A percentile compares a stretch with the other conserved stretches of the same genome.
Conservation (phyloP, 1,140 invertebrate genomes). For the Apolygus lucorum region DNA sequence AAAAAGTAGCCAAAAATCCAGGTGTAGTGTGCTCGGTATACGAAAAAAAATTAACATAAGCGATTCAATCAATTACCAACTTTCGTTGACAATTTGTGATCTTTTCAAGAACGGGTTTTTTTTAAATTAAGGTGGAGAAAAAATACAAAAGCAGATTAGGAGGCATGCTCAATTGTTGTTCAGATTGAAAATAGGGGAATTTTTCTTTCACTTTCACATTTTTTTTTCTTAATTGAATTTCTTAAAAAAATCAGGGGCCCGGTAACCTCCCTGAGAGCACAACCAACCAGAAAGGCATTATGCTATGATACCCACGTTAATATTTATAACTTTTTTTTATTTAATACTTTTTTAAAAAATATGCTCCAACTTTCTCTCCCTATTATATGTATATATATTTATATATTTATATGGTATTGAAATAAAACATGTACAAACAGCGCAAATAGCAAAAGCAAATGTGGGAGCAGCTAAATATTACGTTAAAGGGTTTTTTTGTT, state of each 20-base stretch:
- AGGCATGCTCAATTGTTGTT: background rate
- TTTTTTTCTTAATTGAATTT: background rate
- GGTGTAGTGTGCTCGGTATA: background rate
- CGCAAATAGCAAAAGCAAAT: slow-evolving; percentile 27
- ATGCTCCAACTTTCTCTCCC: slow-evolving; percentile 10
- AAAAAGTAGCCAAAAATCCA: background rate
- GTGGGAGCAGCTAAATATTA: slow-evolving; percentile 28
- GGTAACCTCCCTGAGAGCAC: background rate
- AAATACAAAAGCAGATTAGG: background rate
- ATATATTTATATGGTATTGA: slow-evolving; percentile 16
- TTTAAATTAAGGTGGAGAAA: no score
- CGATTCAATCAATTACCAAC: background rate
- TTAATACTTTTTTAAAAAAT: slow-evolving; percentile 21
- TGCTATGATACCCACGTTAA: background rate
- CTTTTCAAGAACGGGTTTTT: no score
- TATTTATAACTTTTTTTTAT: background rate
- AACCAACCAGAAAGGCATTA: slow-evolving; percentile 11
- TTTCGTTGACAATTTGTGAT: no score
- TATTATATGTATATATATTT: slow-evolving; percentile 17
- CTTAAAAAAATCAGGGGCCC: background rate
- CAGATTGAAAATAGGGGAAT: background rate
- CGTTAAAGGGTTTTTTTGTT: slow-evolving; percentile 17
- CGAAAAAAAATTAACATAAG: background rate
- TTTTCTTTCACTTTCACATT: background rate
- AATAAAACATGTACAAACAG: slow-evolving; percentile 25